Evolutionary conservation across 2,888 invertebrate species (phyloP).

Genomic region (Eubasilissa splendida): DNA sequence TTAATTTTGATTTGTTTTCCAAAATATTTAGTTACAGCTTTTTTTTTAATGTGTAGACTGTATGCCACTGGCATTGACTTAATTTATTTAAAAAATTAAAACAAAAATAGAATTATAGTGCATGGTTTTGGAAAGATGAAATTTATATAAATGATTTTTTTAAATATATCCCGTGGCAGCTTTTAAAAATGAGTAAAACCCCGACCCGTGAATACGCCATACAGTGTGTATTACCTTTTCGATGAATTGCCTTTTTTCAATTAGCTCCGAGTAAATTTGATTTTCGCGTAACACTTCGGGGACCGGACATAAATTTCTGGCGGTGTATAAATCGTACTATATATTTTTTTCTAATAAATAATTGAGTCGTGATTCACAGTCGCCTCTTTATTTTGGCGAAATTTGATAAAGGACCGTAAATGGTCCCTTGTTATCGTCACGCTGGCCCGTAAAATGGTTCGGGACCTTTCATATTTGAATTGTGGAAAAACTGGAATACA

Average conservation of each 20-base stretch:
- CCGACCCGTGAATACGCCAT: neutral
- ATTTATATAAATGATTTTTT: too few relatives aligned
- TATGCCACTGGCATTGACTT: too few relatives aligned
- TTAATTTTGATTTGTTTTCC: too few relatives aligned
- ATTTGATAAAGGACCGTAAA: conserved; percentile 27
- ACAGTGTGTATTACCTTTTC: neutral
- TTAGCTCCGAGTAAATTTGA: conserved; percentile 2
- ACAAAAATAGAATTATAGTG: too few relatives aligned
- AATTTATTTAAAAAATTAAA: too few relatives aligned
- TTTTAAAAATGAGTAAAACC: too few relatives aligned
- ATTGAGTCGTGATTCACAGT: neutral
- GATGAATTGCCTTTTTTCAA: neutral
- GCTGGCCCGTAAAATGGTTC: neutral
- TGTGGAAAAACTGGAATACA: conserved; percentile 22
- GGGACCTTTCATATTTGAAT: neutral
- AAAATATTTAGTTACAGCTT: too few relatives aligned
- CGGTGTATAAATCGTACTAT: neutral
- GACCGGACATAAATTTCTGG: neutral
- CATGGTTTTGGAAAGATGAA: too few relatives aligned
- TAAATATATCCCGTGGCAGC: too few relatives aligned
- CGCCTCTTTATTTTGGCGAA: conserved; percentile 12
- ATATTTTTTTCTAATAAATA: conserved; percentile 26
- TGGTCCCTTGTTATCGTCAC: conserved; percentile 27
- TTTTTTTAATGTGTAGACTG: too few relatives aligned
- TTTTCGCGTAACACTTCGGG: neutral